These are phyloP conservation scores for Dusona sp. DNA, from an alignment of 2,888 invertebrate species.

Conservation along the genomic window DNA sequence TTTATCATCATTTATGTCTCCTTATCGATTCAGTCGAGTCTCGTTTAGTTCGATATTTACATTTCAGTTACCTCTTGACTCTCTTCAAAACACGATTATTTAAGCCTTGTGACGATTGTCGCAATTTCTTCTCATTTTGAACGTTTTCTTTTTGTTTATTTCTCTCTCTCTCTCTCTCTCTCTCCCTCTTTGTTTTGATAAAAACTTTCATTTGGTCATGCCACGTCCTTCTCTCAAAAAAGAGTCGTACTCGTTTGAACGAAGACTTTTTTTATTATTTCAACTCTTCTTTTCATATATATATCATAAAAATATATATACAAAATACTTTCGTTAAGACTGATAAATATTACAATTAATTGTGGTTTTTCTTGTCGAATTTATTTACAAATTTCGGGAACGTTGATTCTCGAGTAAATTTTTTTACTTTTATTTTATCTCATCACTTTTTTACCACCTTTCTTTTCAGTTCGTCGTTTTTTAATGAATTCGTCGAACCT, in stretches of 20 bases:
- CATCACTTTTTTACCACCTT: neutral
- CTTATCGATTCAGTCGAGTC: conserved; percentile 60
- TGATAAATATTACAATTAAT: conserved; percentile 55
- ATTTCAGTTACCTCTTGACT: conserved; percentile 16
- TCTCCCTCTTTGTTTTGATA: neutral
- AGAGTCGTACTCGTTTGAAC: conserved; percentile 6
- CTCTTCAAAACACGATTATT: conserved; percentile 23
- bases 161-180: neutral
- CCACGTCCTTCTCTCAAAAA: neutral
- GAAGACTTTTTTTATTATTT: conserved; percentile 9
- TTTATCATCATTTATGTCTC: conserved; percentile 70
- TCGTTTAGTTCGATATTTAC: conserved; percentile 24
- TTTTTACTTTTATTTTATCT: neutral
- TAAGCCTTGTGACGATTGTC: conserved; percentile 1
- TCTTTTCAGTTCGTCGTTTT: neutral
- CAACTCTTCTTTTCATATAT: conserved; percentile 44
- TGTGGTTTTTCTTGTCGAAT: conserved; percentile 49
- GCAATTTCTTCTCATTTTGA: conserved; percentile 17
- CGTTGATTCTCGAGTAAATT: conserved; percentile 1
- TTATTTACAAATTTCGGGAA: conserved; percentile 57
- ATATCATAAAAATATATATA: conserved; percentile 61
- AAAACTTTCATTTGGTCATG: conserved; percentile 19
- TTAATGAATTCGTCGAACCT: conserved; percentile 7
- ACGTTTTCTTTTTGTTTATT: neutral
- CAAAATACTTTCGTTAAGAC: conserved; percentile 58